Conservation (phyloP, 2,113 vertebrate genomes). For the Lates calcarifer region DNA sequence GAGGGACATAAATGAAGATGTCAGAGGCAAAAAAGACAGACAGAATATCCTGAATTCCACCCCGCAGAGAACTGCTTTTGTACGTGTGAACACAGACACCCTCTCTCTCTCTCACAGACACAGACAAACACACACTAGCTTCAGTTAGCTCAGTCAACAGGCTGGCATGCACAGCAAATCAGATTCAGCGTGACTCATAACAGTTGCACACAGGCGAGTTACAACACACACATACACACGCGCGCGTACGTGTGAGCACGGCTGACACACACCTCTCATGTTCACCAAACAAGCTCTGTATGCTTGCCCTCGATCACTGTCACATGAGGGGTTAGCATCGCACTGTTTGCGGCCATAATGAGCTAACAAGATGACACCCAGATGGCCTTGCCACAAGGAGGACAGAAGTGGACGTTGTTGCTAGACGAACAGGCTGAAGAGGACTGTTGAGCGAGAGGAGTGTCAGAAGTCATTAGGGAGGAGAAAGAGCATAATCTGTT, state of each 20-base stretch:
- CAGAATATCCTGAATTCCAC: constrained; percentile 72
- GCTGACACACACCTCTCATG: constrained; percentile 60
- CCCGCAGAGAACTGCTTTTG: constrained; percentile 75
- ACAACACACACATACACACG: constrained; percentile 46
- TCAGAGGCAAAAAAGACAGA: constrained; percentile 66
- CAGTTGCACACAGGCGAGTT: constrained; percentile 67
- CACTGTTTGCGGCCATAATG: constrained; percentile 67
- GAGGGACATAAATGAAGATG: constrained; percentile 73
- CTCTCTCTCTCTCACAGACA: constrained; percentile 54
- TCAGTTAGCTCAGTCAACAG: constrained; percentile 75
- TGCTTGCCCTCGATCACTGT: constrained; percentile 72
- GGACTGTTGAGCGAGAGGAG: constrained; percentile 69
- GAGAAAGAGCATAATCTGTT: constrained; percentile 79
- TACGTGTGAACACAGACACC: constrained; percentile 79
- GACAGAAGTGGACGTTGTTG: constrained; percentile 72
- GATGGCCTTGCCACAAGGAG: constrained; percentile 76
- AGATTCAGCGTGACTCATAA: constrained; percentile 76
- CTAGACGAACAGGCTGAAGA: constrained; percentile 60
- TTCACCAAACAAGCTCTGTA: constrained; percentile 62
- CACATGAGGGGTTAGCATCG: constrained; percentile 75
- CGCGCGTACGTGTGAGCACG: constrained; percentile 35
- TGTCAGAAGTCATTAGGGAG: constrained; percentile 80
- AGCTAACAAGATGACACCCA: constrained; percentile 82
- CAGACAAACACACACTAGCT: constrained; percentile 60
- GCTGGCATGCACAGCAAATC: constrained; percentile 79